A percentile compares a stretch with the other conserved stretches of the same genome.
Evolutionary conservation across 2,888 invertebrate genomes (phyloP).

Genomic region (Boloria euphrosyne): DNA sequence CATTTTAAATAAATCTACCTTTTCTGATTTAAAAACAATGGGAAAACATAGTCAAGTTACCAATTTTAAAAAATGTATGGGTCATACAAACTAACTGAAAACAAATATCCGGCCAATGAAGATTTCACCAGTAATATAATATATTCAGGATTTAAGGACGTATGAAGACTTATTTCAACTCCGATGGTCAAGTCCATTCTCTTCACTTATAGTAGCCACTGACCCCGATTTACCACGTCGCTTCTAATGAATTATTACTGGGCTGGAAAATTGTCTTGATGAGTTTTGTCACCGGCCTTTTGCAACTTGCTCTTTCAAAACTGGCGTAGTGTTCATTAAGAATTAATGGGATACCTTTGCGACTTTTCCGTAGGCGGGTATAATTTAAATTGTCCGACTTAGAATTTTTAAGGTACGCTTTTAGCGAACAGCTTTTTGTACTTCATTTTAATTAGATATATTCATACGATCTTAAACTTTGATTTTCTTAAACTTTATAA

Average conservation of each 20-base stretch:
- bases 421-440: neutral
- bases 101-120: too few species aligned
- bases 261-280: conserved; percentile 42
- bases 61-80: too few species aligned
- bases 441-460: neutral
- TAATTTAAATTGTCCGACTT: conserved; percentile 4
- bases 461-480: too few species aligned
- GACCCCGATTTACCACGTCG: conserved; percentile 42
- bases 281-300: conserved; percentile 35
- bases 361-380: conserved; percentile 12
- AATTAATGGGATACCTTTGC: conserved; percentile 27
- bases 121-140: too few species aligned
- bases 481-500: too few species aligned
- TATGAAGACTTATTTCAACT: conserved; percentile 31
- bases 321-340: conserved; percentile 26
- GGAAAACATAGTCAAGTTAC: too few species aligned
- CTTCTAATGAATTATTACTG: conserved; percentile 42
- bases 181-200: conserved; percentile 32
- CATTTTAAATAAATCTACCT: too few species aligned
- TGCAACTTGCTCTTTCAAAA: conserved; percentile 29
- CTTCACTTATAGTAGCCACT: conserved; percentile 35
- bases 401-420: neutral
- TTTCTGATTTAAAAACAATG: too few species aligned
- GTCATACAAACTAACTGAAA: too few species aligned
- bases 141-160: conserved; percentile 1